Evolutionary conservation across 2,113 vertebrate species (phyloP).

Genomic region (Scolopax mira): DNA sequence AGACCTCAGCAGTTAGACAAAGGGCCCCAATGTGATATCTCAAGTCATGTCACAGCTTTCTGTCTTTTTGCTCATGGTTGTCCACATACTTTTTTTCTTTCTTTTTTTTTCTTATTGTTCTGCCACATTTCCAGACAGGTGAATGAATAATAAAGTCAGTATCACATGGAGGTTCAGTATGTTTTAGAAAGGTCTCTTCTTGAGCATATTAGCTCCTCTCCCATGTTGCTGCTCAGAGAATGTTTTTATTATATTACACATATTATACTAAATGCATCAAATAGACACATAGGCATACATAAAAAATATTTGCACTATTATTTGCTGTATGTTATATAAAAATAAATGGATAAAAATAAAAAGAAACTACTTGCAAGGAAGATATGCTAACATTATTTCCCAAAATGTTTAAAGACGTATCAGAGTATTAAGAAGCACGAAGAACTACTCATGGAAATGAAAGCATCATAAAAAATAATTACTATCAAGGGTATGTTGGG

Average conservation of each 20-base stretch:
- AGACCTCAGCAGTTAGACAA: not conserved
- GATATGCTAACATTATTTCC: not conserved
- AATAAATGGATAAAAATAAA: not conserved
- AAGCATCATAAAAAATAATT: not conserved
- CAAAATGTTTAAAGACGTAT: not conserved
- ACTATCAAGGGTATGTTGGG: not conserved
- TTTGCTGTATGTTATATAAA: not conserved
- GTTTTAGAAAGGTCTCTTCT: not conserved
- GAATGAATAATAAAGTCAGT: not conserved
- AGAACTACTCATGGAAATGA: not conserved
- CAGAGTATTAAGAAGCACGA: not conserved
- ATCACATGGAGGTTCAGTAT: not conserved
- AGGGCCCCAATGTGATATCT: not conserved
- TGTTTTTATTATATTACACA: not conserved
- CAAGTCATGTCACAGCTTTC: not conserved
- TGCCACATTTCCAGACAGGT: not conserved
- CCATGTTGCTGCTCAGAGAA: not conserved
- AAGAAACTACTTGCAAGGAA: not conserved
- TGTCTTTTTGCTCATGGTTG: not conserved
- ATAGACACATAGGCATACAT: accelerated
- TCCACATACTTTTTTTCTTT: not conserved
- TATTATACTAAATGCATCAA: not conserved
- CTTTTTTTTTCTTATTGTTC: not conserved
- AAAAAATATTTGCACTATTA: not conserved
- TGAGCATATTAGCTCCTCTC: not conserved